Percentiles rank a stretch among this genome's conserved stretches.
Evolutionary conservation across 2,113 vertebrate species (phyloP).

Genomic region (Nycticryphes semicollaris): DNA sequence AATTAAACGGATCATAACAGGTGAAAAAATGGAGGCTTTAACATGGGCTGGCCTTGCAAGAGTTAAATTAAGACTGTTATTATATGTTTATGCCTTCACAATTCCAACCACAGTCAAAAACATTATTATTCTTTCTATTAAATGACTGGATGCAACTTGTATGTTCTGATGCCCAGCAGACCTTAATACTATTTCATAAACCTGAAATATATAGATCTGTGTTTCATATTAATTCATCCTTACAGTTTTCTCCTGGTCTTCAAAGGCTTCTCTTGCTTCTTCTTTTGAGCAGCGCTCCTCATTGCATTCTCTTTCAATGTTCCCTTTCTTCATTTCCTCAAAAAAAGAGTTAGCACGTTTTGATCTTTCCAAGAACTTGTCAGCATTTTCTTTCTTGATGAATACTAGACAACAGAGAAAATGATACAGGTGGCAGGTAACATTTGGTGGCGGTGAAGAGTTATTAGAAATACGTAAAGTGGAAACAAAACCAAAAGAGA

Average conservation of each 20-base stretch:
- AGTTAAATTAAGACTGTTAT: not conserved
- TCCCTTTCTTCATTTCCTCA: slow-evolving; percentile 83
- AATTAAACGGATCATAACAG: not conserved
- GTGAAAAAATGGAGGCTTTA: not conserved
- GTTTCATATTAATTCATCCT: not conserved
- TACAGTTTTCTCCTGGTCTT: slow-evolving; percentile 81
- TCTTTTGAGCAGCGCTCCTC: slow-evolving; percentile 88
- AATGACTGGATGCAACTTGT: not conserved
- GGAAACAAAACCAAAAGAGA: not conserved
- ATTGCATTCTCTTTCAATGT: slow-evolving; percentile 88
- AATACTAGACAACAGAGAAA: slow-evolving; percentile 79
- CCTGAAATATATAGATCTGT: not conserved
- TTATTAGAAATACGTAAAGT: not conserved
- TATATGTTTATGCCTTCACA: not conserved
- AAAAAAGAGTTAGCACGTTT: slow-evolving; percentile 82
- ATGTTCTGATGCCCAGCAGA: not conserved
- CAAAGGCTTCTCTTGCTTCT: slow-evolving; percentile 89
- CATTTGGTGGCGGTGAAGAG: not conserved
- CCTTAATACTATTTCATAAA: not conserved
- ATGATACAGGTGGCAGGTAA: not conserved
- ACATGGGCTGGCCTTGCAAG: not conserved
- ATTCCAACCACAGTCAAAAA: not conserved
- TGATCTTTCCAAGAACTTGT: slow-evolving; percentile 74
- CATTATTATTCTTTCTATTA: not conserved
- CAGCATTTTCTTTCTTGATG: slow-evolving; percentile 73